These are phyloP conservation scores for Platysternon megacephalum DNA, from an alignment of 2,113 vertebrate genomes.

Conservation along the genomic window DNA sequence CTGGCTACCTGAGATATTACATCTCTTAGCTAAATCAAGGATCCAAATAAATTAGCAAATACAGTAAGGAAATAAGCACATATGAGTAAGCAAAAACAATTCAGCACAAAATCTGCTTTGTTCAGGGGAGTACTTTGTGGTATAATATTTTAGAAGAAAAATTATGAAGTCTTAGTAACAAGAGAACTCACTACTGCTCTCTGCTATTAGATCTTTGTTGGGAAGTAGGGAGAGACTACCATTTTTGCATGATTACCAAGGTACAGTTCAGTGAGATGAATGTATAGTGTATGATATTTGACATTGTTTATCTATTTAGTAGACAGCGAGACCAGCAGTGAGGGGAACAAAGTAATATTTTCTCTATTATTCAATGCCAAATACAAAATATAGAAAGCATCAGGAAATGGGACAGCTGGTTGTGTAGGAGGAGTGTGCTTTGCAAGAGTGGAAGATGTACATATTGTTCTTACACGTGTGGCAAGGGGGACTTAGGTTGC, in stretches of 20 bases:
- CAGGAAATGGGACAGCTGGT: not conserved
- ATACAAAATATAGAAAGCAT: not conserved
- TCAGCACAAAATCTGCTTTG: not conserved
- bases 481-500: not conserved
- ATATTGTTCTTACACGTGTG: not conserved
- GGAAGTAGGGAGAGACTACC: not conserved
- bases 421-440: not conserved
- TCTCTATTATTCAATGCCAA: conserved; percentile 10
- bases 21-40: not conserved
- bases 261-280: conserved; percentile 36
- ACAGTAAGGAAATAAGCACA: not conserved
- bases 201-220: conserved; percentile 14
- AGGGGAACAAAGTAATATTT: conserved; percentile 1
- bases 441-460: not conserved
- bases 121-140: not conserved
- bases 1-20: not conserved
- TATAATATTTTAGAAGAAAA: not conserved
- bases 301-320: not conserved
- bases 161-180: not conserved
- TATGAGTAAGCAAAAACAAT: not conserved
- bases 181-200: not conserved
- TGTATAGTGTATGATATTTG: not conserved
- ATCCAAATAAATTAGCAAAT: not conserved
- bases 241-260: conserved; percentile 19
- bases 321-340: not conserved